Evolutionary conservation across 2,888 invertebrate species (phyloP).

Genomic region (Antitype chi): DNA sequence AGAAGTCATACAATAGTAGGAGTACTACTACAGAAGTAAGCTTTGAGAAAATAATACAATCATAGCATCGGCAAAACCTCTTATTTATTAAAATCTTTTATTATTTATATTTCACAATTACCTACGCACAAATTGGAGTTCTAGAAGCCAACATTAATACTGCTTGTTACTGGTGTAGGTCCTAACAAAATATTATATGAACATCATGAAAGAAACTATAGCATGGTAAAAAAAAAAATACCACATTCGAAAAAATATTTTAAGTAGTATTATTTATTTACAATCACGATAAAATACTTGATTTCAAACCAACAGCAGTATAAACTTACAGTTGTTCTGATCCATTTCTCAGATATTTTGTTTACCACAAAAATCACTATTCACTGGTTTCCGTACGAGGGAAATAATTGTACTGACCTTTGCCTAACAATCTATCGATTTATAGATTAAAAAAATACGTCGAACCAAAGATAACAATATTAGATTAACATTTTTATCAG

Average conservation of each 20-base stretch:
- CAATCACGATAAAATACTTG: neutral
- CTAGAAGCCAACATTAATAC: too few relatives aligned
- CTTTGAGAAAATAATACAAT: neutral
- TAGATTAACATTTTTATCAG: constrained; percentile 28
- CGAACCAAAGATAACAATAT: constrained; percentile 16
- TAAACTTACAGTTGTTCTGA: constrained; percentile 16
- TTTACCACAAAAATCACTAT: constrained; percentile 7
- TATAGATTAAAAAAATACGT: constrained; percentile 31
- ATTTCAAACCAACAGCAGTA: neutral
- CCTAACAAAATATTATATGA: too few relatives aligned
- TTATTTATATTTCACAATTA: too few relatives aligned
- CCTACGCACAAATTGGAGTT: neutral
- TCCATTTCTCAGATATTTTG: constrained; percentile 9
- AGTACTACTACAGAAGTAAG: too few relatives aligned
- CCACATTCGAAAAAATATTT: neutral
- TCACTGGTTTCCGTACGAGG: neutral
- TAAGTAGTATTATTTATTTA: neutral
- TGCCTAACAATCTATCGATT: constrained; percentile 1
- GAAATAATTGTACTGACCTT: constrained; percentile 14
- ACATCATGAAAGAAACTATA: too few relatives aligned
- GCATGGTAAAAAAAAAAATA: neutral
- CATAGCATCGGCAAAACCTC: neutral
- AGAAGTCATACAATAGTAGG: neutral
- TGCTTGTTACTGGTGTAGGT: too few relatives aligned
- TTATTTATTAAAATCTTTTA: too few relatives aligned